Evolutionary conservation across 2,888 invertebrate genomes (phyloP).

Genomic region (Spatulosminthurus flaviceps): DNA sequence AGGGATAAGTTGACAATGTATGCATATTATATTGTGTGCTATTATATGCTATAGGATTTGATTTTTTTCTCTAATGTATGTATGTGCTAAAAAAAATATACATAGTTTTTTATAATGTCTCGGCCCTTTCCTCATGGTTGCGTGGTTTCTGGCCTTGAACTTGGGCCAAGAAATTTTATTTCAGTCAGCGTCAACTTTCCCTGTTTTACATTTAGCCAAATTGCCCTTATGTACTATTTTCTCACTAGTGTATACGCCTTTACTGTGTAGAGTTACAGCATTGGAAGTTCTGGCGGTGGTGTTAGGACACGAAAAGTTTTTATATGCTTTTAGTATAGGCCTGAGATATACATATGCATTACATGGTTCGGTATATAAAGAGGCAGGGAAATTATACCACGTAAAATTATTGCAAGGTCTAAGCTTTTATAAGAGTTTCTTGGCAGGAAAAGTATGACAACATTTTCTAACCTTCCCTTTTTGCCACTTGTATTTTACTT

Average conservation of each 20-base stretch:
- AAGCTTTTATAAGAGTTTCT: no score
- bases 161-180: conserved; percentile 49
- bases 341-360: neutral
- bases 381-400: neutral
- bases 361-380: neutral
- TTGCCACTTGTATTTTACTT: neutral
- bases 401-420: no score
- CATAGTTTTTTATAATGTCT: no score
- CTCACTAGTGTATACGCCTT: neutral
- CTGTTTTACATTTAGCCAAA: conserved; percentile 26
- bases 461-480: neutral
- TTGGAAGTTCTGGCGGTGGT: neutral
- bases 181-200: conserved; percentile 43
- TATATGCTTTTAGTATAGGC: no score
- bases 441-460: neutral
- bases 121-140: conserved; percentile 18
- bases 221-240: neutral
- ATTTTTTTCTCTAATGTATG: no score
- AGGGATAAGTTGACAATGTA: no score
- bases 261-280: neutral
- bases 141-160: conserved; percentile 49
- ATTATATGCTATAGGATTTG: no score
- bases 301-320: no score
- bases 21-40: no score
- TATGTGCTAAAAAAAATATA: no score